These are phyloP conservation scores for Chelonoidis abingdonii DNA, from an alignment of 2,113 vertebrate genomes.

Conservation along the genomic window DNA sequence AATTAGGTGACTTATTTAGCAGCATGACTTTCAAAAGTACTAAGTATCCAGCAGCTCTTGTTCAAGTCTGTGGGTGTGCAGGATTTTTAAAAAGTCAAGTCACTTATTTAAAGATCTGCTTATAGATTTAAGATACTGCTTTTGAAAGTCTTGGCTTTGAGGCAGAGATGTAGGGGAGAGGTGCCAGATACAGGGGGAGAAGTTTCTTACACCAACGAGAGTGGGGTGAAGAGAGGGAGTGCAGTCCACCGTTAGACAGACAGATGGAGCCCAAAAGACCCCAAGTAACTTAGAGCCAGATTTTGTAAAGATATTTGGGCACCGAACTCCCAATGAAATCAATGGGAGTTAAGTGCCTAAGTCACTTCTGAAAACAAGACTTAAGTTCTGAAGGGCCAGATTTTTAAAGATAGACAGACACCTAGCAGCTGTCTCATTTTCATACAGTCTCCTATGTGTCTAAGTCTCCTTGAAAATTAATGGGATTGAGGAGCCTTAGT, in stretches of 20 bases:
- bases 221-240: neutral
- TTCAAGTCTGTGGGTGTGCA: neutral
- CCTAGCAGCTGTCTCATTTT: neutral
- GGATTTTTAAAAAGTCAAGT: neutral
- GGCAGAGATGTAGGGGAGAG: neutral
- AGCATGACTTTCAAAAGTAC: neutral
- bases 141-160: neutral
- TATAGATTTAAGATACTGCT: neutral
- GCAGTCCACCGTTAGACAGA: neutral
- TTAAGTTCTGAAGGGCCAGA: neutral
- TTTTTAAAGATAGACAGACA: neutral
- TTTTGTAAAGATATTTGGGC: neutral
- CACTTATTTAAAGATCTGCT: neutral
- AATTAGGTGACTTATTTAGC: neutral
- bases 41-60: fast-evolving
- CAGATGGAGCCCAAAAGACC: neutral
- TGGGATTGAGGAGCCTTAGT: neutral
- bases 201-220: neutral
- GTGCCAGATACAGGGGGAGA: neutral
- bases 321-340: neutral
- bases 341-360: neutral
- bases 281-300: neutral
- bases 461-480: neutral
- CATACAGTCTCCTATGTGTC: neutral
- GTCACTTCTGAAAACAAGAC: neutral